Evolutionary conservation across 2,113 vertebrate genomes (phyloP).

Genomic region (Thamnophis sirtalis): DNA sequence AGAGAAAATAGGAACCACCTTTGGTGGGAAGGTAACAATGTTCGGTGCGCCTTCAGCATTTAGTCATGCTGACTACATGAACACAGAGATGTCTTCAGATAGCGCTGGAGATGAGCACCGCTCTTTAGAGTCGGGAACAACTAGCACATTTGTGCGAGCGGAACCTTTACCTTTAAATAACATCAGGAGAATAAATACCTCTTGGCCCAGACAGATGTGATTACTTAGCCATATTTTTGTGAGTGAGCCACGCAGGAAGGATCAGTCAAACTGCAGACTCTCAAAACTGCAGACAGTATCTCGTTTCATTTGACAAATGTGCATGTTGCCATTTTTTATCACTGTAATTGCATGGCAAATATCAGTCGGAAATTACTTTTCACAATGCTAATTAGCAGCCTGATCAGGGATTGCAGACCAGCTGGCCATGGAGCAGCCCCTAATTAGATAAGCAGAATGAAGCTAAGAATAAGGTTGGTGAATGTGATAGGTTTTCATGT

Average conservation of each 20-base stretch:
- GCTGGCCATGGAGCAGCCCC: constrained; percentile 7
- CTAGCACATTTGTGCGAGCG: too few relatives aligned
- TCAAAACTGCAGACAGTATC: constrained; percentile 2
- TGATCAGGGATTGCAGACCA: constrained; percentile 31
- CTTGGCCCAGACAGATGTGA: background rate
- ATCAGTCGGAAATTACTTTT: constrained; percentile 22
- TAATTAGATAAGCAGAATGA: constrained; percentile 15
- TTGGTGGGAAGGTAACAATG: too few relatives aligned
- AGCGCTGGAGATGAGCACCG: too few relatives aligned
- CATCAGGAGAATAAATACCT: background rate
- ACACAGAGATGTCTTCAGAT: too few relatives aligned
- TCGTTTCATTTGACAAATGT: constrained; percentile 17
- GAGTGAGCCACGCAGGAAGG: background rate
- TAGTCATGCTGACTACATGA: too few relatives aligned
- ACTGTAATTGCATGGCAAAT: constrained; percentile 18
- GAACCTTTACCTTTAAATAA: background rate
- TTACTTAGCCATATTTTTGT: background rate
- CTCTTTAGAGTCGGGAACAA: too few relatives aligned
- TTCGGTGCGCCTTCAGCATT: too few relatives aligned
- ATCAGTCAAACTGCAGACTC: background rate
- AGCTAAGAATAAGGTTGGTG: background rate
- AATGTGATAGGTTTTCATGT: constrained; percentile 1
- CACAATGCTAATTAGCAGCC: constrained; percentile 34
- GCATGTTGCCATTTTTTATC: constrained; percentile 11
- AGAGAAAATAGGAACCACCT: too few relatives aligned